phyloP scores from a whole-genome alignment of 2,888 invertebrate genomes.

The Plagiodera versicolora region DNA sequence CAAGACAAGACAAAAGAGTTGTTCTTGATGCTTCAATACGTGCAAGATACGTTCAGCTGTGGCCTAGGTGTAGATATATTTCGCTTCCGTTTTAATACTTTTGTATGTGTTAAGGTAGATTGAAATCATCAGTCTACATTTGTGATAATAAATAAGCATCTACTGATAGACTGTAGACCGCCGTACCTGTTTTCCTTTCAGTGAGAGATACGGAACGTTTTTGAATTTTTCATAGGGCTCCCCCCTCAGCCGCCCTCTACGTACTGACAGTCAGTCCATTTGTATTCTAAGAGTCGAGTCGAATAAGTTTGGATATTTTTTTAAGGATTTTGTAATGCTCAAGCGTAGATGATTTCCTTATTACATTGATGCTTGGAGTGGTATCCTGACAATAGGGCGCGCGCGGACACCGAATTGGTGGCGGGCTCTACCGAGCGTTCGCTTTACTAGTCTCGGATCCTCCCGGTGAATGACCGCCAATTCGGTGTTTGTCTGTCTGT shows the following conservation, averaged over 20 bases:
- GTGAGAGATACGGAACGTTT: conserved; percentile 48
- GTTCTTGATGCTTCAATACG: conserved; percentile 29
- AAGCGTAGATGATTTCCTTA: conserved; percentile 45
- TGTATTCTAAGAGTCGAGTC: conserved; percentile 50
- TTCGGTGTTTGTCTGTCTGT: conserved; percentile 41
- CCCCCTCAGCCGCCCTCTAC: conserved; percentile 22
- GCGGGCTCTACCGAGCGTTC: too few relatives aligned
- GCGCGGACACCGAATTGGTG: conserved; percentile 40
- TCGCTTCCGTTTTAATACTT: conserved; percentile 54
- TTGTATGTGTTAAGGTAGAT: conserved; percentile 51
- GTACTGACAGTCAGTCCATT: conserved; percentile 54
- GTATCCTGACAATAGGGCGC: conserved; percentile 42
- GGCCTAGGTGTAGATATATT: conserved; percentile 47
- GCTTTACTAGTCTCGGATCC: neutral
- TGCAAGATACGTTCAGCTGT: conserved; percentile 32
- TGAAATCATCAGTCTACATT: conserved; percentile 45
- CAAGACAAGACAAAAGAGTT: too few relatives aligned
- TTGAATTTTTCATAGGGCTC: conserved; percentile 33
- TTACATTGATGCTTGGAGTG: conserved; percentile 30
- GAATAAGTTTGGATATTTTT: conserved; percentile 54
- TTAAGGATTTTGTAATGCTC: conserved; percentile 53
- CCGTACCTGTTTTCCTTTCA: conserved; percentile 50
- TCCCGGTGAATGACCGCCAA: conserved; percentile 34
- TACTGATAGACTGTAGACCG: conserved; percentile 50
- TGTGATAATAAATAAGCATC: conserved; percentile 50